Base-by-base conservation (phyloP, 1,140 invertebrate genomes). In the Tetramorium alpestre region DNA sequence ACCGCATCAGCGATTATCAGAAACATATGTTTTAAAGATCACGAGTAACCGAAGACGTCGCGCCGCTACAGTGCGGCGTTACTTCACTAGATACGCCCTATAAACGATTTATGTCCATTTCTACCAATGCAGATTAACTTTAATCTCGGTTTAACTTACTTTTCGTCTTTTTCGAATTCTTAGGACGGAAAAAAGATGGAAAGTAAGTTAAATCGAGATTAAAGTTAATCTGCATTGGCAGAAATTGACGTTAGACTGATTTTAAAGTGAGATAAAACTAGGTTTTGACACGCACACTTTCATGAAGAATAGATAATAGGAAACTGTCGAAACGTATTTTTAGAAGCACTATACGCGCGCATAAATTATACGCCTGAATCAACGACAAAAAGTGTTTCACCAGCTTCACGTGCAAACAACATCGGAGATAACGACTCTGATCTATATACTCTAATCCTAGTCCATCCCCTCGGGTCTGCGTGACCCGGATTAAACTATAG, bases 11-110 rank as follows among this genome's bases (percentile, higher is more conserved):
- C 88, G 86, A 91, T 92, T 92, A 92, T 80, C 33, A 75, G 65
- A 91, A 90, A 89, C 91, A 92, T 91, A 92, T 92, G 91, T 92
- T 81, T 90, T 70, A 82, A 85, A 91, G 85, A 92, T 91, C 86
- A 65, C 84, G 73, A n/a, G 76, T 85, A 72, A 78, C 84, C 90
- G 90, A 90, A 88, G 90, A 84, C 85, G 87, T 91, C 88, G 78
- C 64, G 44, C 75, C 73, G 47, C 82, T n/a, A 33, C 33, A 38
- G 16, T 11, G 22, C 82, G 62, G 54, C 91, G 72, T 88, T 88
- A 86, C 82, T 78, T 89, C 13, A 41, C 51, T 41, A 33, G 16
- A 13, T 69, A 5, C 28, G 38, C 25, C 60, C 60, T 47, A 28
- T 38, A 64, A 51, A 18, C n/a, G 33, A 11, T n/a, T 47, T 51